These are phyloP conservation scores for Lottia gigantea DNA, from an alignment of 2,888 invertebrate genomes.

Conservation along the genomic window DNA sequence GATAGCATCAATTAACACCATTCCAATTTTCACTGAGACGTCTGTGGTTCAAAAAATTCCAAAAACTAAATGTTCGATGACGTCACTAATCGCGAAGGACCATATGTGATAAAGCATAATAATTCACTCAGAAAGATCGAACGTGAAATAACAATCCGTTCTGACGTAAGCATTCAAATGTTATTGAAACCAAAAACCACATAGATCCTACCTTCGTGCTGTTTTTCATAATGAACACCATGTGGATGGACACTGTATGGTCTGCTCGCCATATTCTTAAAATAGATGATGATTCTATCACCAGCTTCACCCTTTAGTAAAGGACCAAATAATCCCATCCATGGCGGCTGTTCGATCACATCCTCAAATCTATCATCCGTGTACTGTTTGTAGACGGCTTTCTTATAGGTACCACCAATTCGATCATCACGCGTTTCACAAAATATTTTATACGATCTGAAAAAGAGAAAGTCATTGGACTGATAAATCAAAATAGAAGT, in stretches of 20 bases:
- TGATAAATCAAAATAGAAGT: no score
- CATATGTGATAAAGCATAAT: no score
- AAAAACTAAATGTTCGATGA: no score
- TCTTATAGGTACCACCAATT: conserved; percentile 40
- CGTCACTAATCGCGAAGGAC: no score
- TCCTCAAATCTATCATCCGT: conserved; percentile 32
- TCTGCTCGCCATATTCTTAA: conserved; percentile 39
- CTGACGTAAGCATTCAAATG: no score
- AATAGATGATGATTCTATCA: conserved; percentile 41
- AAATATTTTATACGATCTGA: conserved; percentile 34
- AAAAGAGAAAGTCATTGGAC: not conserved
- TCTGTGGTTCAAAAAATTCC: no score
- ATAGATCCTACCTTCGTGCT: conserved; percentile 34
- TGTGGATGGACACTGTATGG: conserved; percentile 49
- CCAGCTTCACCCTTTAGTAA: conserved; percentile 54
- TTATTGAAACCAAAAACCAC: no score
- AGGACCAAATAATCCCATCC: conserved; percentile 48
- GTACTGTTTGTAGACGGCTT: conserved; percentile 40
- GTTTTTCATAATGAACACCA: conserved; percentile 43
- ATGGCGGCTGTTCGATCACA: conserved; percentile 30
- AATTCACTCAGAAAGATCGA: no score
- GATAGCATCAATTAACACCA: no score
- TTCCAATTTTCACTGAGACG: no score
- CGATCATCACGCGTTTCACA: conserved; percentile 26
- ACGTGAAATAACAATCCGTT: no score